Base-by-base conservation (phyloP, 1,140 invertebrate genomes). In the Harlomillsia oculata region DNA sequence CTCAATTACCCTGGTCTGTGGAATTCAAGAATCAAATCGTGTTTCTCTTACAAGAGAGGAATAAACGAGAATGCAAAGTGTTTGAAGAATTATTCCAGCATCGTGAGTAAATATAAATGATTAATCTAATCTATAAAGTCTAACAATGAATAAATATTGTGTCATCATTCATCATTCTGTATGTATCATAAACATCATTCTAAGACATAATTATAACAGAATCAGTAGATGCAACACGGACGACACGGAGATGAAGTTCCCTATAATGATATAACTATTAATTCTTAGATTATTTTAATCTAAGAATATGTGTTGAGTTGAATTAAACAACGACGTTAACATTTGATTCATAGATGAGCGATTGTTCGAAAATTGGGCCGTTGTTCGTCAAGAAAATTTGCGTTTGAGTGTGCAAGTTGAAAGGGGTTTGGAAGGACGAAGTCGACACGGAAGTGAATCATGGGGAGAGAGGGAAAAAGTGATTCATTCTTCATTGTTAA, bases 281-380 rank as follows among this genome's bases (percentile, higher is more conserved):
- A n/a, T n/a, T n/a, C n/a, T n/a, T n/a, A n/a, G n/a, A n/a, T n/a
- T n/a, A n/a, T n/a, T n/a, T n/a, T n/a, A n/a, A n/a, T n/a, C 21
- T 25, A 11, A 6, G n/a, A 9, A 8, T n/a, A 5, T 28, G 34
- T 32, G 18, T 55, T 41, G 5, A n/a, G n/a, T n/a, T 44, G 9
- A n/a, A n/a, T n/a, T n/a, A n/a, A n/a, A n/a, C n/a, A n/a, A n/a
- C n/a, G n/a, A n/a, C n/a, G n/a, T n/a, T n/a, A n/a, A n/a, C n/a
- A n/a, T n/a, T n/a, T n/a, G n/a, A n/a, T 39, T 79, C 78, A 65
- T 74, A 94, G 89, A 93, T 72, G 91, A 87, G 71, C 81, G 84
- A 59, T 71, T 92, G 13, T 89, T 91, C 75, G 89, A 93, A 66
- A 83, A 77, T 75, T 80, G 82, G 14, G 83, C 86, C 63, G 77